A percentile compares a stretch with the other conserved stretches of the same genome.
These are phyloP conservation scores for Aegypius monachus DNA, from an alignment of 2,113 vertebrate genomes.

Conservation along the genomic window DNA sequence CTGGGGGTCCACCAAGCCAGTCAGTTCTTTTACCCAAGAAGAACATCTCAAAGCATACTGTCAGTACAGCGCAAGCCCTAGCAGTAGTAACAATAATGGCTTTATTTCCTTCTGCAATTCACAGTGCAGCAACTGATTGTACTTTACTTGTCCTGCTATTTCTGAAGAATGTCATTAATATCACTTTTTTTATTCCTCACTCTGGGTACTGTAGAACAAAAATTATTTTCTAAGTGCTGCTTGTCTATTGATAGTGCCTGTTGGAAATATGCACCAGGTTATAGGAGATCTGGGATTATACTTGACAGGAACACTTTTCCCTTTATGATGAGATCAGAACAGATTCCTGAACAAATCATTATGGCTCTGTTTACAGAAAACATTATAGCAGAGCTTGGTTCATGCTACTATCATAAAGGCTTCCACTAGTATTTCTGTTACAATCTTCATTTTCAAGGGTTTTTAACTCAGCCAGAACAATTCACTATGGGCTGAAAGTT, in stretches of 20 bases:
- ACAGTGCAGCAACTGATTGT: background rate
- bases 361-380: slow-evolving; percentile 22
- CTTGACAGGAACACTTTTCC: background rate
- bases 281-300: background rate
- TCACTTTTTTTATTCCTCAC: background rate
- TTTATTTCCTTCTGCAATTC: background rate
- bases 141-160: background rate
- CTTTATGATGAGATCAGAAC: slow-evolving; percentile 20
- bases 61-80: background rate
- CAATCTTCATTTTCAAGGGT: background rate
- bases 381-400: background rate
- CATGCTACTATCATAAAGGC: background rate
- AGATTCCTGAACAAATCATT: slow-evolving; percentile 26
- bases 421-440: background rate
- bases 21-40: background rate
- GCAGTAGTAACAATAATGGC: background rate
- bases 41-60: background rate
- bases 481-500: background rate
- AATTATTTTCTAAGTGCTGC: background rate
- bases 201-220: background rate
- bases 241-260: background rate
- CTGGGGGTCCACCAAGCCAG: background rate
- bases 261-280: background rate
- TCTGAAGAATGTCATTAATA: background rate
- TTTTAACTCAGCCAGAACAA: background rate